phyloP scores from a whole-genome alignment of 1,140 invertebrate species.

The Brachionus plicatilis region DNA sequence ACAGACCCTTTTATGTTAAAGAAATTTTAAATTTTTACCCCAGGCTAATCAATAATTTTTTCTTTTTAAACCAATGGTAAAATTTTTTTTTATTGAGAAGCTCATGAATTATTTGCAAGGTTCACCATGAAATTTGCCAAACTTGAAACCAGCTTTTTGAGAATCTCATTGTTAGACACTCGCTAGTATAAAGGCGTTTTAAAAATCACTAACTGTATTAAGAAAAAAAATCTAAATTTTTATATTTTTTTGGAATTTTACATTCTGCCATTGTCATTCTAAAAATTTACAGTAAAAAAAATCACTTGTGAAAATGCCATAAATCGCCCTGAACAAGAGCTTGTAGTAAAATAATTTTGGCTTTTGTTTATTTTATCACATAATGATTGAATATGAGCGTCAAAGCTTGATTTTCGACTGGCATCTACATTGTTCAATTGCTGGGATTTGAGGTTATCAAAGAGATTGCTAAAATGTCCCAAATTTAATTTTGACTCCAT shows the following conservation, averaged over 20 bases:
- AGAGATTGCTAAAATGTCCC: not conserved
- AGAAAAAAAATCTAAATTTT: no score
- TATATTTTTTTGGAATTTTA: not conserved
- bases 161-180: no score
- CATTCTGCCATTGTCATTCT: not conserved
- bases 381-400: not conserved
- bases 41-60: no score
- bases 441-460: not conserved
- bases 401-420: constrained; percentile 30
- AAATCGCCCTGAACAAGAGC: constrained; percentile 34
- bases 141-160: no score
- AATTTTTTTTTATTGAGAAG: no score
- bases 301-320: constrained; percentile 25
- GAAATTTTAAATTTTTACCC: no score
- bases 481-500: constrained; percentile 6
- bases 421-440: constrained; percentile 5
- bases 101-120: no score
- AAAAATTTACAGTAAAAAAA: not conserved
- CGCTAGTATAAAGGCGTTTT: no score
- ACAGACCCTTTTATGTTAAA: no score
- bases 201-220: no score
- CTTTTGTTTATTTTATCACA: constrained; percentile 22
- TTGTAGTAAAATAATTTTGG: constrained; percentile 38
- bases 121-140: no score
- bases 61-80: no score